Evolutionary conservation across 2,113 vertebrate species (phyloP).

Genomic region (cattle (Bos taurus)): ARS-UCD2.0 NC_037332.1:67699001-67699500

Average conservation of each 20-base stretch:
- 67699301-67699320: not conserved
- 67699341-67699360: not conserved
- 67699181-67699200: not conserved
- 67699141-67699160: not conserved
- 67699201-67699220: not conserved
- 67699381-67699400: not conserved
- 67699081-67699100: not conserved
- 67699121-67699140: not conserved
- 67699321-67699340: not conserved
- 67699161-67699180: not conserved
- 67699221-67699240: not conserved
- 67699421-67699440: not conserved
- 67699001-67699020: not conserved
- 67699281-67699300: not conserved
- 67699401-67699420: not conserved
- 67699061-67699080: not conserved
- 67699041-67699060: not conserved
- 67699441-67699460: not conserved
- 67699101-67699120: not conserved
- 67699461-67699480: not conserved
- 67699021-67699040: not conserved
- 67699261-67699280: not conserved
- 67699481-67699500: not conserved
- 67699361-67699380: not conserved
- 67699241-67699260: not conserved